Base-by-base conservation (phyloP, 2,797 vertebrate genomes). In the Rhinoraja longicauda region DNA sequence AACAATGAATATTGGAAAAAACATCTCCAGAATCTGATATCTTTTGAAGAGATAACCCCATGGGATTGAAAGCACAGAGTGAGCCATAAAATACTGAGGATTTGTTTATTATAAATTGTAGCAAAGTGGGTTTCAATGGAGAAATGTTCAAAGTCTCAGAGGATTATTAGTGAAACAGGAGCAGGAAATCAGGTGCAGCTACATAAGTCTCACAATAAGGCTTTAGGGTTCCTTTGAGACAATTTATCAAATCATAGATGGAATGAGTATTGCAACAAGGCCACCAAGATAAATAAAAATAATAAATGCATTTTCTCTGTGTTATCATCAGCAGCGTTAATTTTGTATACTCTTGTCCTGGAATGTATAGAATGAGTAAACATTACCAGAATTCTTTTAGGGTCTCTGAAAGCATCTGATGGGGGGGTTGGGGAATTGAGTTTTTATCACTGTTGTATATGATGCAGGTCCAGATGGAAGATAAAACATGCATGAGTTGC, bases 401-500 rank as follows among this genome's bases (percentile, higher is more conserved):
- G 90, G 90, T 45, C 90, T 92, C 12, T 57, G 53, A 73, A 29
- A 92, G 39, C 90, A 92, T 13, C 67, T 92, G 70, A 73, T 72
- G 13, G 90, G 86, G 79, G n/a, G 84, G 84, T 88, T 88, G 90
- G 95, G 94, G 96, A 96, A 97, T 97, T 95, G 36, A 97, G 96
- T 96, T 97, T 97, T 98, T 97, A 97, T 97, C 97, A 97, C 97
- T 96, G 96, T 96, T 97, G 96, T 97, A 96, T 96, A 97, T 93
- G 94, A 94, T 94, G 94, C 95, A 94, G 95, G 96, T 97, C 97
- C 97, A 98, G 97, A 98, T 98, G 97, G 97, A 96, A 96, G 96
- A 98, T 98, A 98, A 98, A 98, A 97, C 97, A 97, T 97, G 97
- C 97, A 97, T 97, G 97, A 97, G 97, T 97, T 96, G 97, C 97